A percentile compares a stretch with the other conserved stretches of the same genome.
phyloP scores from a whole-genome alignment of 2,888 invertebrate species.

The Pseudoips prasinana region DNA sequence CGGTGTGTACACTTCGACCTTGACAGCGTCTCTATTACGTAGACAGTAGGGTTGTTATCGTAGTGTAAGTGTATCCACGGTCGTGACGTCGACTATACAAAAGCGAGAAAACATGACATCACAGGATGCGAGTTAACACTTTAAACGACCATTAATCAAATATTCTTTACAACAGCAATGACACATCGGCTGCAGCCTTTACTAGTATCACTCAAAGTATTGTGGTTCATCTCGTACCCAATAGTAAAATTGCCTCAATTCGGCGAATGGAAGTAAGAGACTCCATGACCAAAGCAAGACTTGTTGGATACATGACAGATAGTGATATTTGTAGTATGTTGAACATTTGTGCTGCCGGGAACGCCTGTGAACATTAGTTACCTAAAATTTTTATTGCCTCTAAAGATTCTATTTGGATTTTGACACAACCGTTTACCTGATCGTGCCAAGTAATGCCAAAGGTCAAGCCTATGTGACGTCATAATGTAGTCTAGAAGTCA shows the following conservation, averaged over 20 bases:
- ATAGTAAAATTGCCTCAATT: constrained; percentile 77
- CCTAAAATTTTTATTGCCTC: too few species aligned
- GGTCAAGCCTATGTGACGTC: too few species aligned
- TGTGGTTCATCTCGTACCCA: constrained; percentile 73
- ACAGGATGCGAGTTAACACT: constrained; percentile 31
- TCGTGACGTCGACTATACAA: too few species aligned
- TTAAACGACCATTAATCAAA: constrained; percentile 27
- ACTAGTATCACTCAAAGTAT: constrained; percentile 17
- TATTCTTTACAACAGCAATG: constrained; percentile 21
- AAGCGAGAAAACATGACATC: constrained; percentile 19
- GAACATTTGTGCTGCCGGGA: constrained; percentile 88
- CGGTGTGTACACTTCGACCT: too few species aligned
- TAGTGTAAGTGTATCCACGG: too few species aligned
- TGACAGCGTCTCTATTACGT: too few species aligned
- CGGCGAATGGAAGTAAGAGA: constrained; percentile 80
- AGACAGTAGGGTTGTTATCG: too few species aligned
- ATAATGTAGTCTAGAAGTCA: too few species aligned
- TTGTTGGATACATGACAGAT: constrained; percentile 79
- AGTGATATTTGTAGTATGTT: constrained; percentile 86
- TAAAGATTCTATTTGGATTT: too few species aligned
- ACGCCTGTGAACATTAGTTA: constrained; percentile 76
- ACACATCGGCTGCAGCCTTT: constrained; percentile 22
- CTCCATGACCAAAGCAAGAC: constrained; percentile 80
- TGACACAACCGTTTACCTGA: too few species aligned
- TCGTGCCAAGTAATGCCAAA: too few species aligned